Conservation (phyloP, 2,113 vertebrate genomes). For the Thermophis baileyi region DNA sequence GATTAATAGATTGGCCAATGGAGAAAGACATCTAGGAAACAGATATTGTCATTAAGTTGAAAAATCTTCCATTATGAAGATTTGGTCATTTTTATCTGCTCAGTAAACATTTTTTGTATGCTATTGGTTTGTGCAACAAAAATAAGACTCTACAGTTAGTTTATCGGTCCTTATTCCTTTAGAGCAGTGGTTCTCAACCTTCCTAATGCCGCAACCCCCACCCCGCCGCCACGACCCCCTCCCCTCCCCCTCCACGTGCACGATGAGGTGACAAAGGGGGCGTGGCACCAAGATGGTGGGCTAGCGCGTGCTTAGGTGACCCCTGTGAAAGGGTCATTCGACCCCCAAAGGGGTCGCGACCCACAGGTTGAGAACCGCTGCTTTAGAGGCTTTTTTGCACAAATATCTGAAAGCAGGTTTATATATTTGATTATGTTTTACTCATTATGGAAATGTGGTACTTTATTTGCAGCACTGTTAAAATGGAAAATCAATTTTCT, state of each 20-base stretch:
- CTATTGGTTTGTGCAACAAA: background rate
- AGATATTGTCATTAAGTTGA: background rate
- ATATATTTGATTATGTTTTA: background rate
- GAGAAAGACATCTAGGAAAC: background rate
- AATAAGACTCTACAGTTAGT: background rate
- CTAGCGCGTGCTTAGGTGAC: no score
- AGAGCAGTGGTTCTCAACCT: no score
- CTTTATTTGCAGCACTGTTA: background rate
- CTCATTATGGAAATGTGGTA: background rate
- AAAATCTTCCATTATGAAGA: background rate
- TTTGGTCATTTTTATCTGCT: background rate
- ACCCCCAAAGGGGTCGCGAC: no score
- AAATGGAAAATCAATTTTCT: conserved; percentile 30
- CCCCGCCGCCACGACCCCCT: no score
- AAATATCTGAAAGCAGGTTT: background rate
- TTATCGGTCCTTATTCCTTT: background rate
- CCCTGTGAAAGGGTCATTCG: no score
- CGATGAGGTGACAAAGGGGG: no score
- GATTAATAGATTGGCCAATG: background rate
- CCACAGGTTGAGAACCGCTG: no score
- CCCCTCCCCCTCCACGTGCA: no score
- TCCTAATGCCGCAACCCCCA: no score
- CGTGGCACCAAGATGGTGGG: no score
- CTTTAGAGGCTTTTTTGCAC: background rate
- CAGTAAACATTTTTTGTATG: background rate